Conservation (phyloP, 2,888 invertebrate species). For the Temnothorax ravouxi region DNA sequence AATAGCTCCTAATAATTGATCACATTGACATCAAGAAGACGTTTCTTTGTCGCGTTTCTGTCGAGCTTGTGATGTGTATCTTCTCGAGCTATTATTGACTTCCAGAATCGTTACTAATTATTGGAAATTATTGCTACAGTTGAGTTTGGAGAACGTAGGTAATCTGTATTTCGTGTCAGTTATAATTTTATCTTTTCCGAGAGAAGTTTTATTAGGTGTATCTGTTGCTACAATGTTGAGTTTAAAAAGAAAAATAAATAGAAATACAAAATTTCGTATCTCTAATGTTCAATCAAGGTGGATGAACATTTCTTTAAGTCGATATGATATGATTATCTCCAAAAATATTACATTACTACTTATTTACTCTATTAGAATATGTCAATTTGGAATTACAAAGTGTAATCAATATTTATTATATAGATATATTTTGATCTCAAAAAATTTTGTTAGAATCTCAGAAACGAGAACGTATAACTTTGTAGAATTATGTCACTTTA, state of each 20-base stretch:
- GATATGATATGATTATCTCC: neutral
- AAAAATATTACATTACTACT: neutral
- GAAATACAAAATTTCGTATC: neutral
- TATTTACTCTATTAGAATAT: neutral
- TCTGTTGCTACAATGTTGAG: neutral
- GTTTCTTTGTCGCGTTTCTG: slow-evolving; percentile 35
- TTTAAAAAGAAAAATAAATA: neutral
- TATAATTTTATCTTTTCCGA: slow-evolving; percentile 1
- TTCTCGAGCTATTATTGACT: neutral
- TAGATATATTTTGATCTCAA: neutral
- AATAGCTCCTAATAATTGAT: slow-evolving; percentile 51
- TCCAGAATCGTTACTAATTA: slow-evolving; percentile 27
- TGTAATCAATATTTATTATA: neutral
- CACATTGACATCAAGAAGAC: slow-evolving; percentile 43
- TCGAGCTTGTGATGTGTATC: slow-evolving; percentile 24
- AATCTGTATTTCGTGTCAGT: slow-evolving; percentile 18
- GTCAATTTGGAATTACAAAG: neutral
- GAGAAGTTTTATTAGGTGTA: slow-evolving; percentile 7
- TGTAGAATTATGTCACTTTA: neutral
- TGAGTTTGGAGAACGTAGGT: slow-evolving; percentile 10
- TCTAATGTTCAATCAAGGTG: neutral
- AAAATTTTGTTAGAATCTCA: neutral
- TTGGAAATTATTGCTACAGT: slow-evolving; percentile 27
- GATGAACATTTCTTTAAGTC: neutral
- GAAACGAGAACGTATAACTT: neutral